Evolutionary conservation across 2,797 vertebrate species (phyloP).

Genomic region (Chromobotia macracanthus): DNA sequence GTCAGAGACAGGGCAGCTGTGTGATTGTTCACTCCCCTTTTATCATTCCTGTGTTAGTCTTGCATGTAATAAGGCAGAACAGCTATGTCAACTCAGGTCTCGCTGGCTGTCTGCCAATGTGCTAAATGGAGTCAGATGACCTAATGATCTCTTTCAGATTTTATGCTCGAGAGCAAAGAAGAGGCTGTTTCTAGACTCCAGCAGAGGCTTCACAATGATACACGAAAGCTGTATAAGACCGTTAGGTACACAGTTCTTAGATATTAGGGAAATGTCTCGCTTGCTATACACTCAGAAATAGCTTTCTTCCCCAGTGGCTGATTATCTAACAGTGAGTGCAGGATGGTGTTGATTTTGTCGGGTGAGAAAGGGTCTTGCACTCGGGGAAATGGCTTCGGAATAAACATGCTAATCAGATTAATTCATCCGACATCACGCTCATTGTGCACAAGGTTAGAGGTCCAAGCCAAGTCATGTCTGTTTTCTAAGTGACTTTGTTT

Average conservation of each 20-base stretch:
- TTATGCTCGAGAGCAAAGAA: constrained; percentile 49
- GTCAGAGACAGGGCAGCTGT: not conserved
- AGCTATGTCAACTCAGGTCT: constrained; percentile 46
- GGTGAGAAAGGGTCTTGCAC: constrained; percentile 38
- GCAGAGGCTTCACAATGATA: constrained; percentile 36
- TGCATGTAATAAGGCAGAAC: constrained; percentile 44
- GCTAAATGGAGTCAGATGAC: constrained; percentile 57
- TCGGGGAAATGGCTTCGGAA: constrained; percentile 46
- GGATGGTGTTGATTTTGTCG: constrained; percentile 28
- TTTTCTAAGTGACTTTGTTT: constrained; percentile 29
- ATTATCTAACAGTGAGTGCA: constrained; percentile 19
- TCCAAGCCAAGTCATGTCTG: constrained; percentile 52
- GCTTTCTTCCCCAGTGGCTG: constrained; percentile 5
- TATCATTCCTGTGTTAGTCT: not conserved
- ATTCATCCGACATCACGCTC: constrained; percentile 58
- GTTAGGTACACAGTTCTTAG: constrained; percentile 31
- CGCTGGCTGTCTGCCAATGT: constrained; percentile 44
- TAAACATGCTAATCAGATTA: constrained; percentile 65
- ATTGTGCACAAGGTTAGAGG: constrained; percentile 61
- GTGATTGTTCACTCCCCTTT: not conserved
- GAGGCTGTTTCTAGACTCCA: constrained; percentile 43
- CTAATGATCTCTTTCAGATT: constrained; percentile 59
- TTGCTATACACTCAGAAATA: constrained; percentile 1
- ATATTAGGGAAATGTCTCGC: constrained; percentile 12
- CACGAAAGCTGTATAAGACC: constrained; percentile 21